Conservation (phyloP, 2,797 vertebrate genomes). For the Amblyraja radiata region DNA sequence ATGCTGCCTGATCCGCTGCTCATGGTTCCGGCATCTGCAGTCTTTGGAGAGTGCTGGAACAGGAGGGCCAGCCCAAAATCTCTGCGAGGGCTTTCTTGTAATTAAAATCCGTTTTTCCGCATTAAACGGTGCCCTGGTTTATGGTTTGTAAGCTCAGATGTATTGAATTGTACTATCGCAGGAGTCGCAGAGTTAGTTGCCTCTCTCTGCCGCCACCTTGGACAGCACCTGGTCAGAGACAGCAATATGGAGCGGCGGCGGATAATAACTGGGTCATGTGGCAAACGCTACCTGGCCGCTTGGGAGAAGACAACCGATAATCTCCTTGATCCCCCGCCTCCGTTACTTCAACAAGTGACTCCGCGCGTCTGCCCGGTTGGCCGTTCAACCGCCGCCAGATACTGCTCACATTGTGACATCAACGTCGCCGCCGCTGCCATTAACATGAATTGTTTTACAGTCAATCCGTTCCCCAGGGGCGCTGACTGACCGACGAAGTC, state of each 20-base stretch:
- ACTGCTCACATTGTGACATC: too few relatives aligned
- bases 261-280: neutral
- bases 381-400: too few relatives aligned
- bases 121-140: neutral
- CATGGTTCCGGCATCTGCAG: too few relatives aligned
- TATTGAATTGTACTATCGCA: neutral
- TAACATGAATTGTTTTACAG: too few relatives aligned
- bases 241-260: neutral
- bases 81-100: neutral
- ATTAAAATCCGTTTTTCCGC: neutral
- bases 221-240: neutral
- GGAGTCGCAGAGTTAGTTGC: neutral
- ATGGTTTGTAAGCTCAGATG: neutral
- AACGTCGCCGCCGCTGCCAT: too few relatives aligned
- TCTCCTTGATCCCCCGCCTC: neutral
- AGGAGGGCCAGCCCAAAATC: too few relatives aligned
- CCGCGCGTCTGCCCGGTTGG: too few relatives aligned
- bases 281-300: neutral
- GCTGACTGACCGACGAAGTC: too few relatives aligned
- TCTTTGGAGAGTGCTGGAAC: too few relatives aligned
- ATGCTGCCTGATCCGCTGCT: too few relatives aligned
- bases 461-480: too few relatives aligned
- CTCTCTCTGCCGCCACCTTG: constrained; percentile 5
- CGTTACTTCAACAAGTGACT: neutral
- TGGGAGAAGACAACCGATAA: neutral